Base-by-base conservation (phyloP, 2,888 invertebrate genomes). In the Teinopalpus imperialis region DNA sequence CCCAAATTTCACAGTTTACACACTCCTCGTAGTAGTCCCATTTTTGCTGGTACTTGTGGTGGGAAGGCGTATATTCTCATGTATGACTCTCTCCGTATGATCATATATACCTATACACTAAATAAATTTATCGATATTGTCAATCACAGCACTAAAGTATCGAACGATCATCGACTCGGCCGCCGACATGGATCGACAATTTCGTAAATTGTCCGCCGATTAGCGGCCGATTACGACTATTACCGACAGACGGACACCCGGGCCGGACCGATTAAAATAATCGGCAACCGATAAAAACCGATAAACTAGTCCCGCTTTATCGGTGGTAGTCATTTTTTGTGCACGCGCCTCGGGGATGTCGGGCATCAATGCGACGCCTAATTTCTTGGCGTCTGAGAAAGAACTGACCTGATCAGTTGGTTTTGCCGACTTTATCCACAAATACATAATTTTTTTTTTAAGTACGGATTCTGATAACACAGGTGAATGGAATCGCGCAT, bases 151-250 rank as follows among this genome's bases (percentile, higher is more conserved):
- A 73, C 82, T 80, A 75, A 57, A 48, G 61, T 60, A 70, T 72
- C 71, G 69, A 63, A 49, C 70, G 67, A 67, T 70, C 68, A 72
- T 71, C 79, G 76, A 69, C 63, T 69, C 79, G 76, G 77, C 77
- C 76, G 83, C 81, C 83, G 86, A 81, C 86, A 85, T 79, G 82
- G 82, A 78, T 82, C 81, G 76, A 87, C 86, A 86, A 88, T 88
- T 88, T 88, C 67, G 87, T 87, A 88, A 88, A 88, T 88, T 83
- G 86, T 85, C 74, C 78, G 61, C 82, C 87, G 87, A 87, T 88
- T 87, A 88, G 87, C 86, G 85, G 68, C 68, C 86, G 86, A 85
- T 87, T 87, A 88, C 87, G 81, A 72, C 77, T 70, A 85, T 87
- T 87, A 87, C 82, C 67, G 81, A 69, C 81, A 78, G 82, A 77